Evolutionary conservation across 2,797 vertebrate species (phyloP).

Genomic region (Steatocranus sp.): DNA sequence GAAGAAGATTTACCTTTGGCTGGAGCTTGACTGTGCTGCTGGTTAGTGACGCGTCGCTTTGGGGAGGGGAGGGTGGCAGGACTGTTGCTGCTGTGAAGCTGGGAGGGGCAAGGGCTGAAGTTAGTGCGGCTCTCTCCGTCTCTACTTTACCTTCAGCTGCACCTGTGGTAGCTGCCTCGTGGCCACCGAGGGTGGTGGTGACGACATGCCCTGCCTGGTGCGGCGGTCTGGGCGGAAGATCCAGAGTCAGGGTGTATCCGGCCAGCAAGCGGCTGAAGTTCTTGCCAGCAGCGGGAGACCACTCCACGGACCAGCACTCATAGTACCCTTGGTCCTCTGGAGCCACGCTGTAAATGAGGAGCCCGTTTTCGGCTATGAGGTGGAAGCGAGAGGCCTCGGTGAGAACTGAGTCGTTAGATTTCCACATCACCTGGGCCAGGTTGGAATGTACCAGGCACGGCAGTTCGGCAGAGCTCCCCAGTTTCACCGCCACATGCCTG

Average conservation of each 20-base stretch:
- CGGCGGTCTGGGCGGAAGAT: slow-evolving; percentile 49
- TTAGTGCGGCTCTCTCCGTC: slow-evolving; percentile 62
- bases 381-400: slow-evolving; percentile 86
- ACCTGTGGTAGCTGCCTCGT: background rate
- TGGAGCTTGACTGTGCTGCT: slow-evolving; percentile 56
- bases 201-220: background rate
- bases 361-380: slow-evolving; percentile 78
- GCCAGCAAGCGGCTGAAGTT: slow-evolving; percentile 83
- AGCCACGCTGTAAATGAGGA: slow-evolving; percentile 91
- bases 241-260: slow-evolving; percentile 81
- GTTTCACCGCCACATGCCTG: slow-evolving; percentile 77
- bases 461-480: slow-evolving; percentile 87
- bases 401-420: slow-evolving; percentile 77
- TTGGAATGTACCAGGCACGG: slow-evolving; percentile 87
- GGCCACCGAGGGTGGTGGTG: slow-evolving; percentile 13
- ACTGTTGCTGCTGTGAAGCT: slow-evolving; percentile 56
- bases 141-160: slow-evolving; percentile 77
- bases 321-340: slow-evolving; percentile 87
- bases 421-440: slow-evolving; percentile 88
- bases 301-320: slow-evolving; percentile 88
- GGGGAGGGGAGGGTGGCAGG: slow-evolving; percentile 68
- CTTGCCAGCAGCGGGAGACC: slow-evolving; percentile 76
- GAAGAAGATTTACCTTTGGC: slow-evolving; percentile 63
- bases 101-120: slow-evolving; percentile 50
- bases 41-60: slow-evolving; percentile 68